These are phyloP conservation scores for Morpho deidamia DNA, from an alignment of 2,888 invertebrate genomes.

Conservation along the genomic window DNA sequence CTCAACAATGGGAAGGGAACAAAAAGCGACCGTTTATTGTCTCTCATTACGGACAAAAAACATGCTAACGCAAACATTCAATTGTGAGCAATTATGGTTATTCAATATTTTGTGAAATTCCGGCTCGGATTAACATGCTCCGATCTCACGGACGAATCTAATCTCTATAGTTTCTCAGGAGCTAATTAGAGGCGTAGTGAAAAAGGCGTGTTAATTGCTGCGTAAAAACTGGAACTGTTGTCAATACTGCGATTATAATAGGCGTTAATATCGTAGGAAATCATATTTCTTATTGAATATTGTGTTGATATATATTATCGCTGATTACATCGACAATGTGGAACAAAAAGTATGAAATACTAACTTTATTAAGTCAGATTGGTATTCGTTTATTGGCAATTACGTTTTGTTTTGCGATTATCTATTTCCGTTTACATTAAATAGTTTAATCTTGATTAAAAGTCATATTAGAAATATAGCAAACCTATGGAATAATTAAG, in stretches of 20 bases:
- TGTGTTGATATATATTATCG: constrained; percentile 15
- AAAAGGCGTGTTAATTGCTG: constrained; percentile 44
- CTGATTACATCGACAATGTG: constrained; percentile 11
- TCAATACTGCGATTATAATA: constrained; percentile 23
- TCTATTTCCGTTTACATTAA: background rate
- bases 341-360: constrained; percentile 10
- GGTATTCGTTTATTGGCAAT: background rate
- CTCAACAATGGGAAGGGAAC: constrained; percentile 69
- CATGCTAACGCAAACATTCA: constrained; percentile 47
- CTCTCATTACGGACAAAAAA: constrained; percentile 56
- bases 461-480: background rate
- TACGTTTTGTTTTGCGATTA: background rate
- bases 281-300: constrained; percentile 15
- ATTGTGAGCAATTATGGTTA: constrained; percentile 52
- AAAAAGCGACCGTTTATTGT: constrained; percentile 57
- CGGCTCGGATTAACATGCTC: constrained; percentile 34
- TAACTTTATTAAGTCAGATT: background rate
- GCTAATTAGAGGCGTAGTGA: constrained; percentile 53
- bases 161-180: constrained; percentile 49
- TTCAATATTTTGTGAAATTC: constrained; percentile 62
- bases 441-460: constrained; percentile 1
- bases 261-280: constrained; percentile 12
- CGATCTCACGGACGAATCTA: constrained; percentile 35
- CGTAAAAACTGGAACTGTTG: constrained; percentile 29
- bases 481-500: background rate